Base-by-base conservation (phyloP, 2,888 invertebrate genomes). In the Oxystoma pomonae region DNA sequence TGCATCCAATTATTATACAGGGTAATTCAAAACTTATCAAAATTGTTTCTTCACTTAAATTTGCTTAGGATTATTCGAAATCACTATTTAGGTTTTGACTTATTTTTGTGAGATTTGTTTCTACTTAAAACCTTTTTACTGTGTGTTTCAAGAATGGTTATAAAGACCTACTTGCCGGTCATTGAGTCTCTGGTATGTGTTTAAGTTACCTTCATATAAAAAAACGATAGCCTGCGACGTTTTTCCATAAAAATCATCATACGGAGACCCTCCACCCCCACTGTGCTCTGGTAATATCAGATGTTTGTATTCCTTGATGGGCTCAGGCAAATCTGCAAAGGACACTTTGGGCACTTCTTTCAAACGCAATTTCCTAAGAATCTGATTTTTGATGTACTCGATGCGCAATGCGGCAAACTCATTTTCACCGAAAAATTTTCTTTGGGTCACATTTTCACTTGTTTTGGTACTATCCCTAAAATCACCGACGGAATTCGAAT, bases 201-300 rank as follows among this genome's bases (percentile, higher is more conserved):
- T 59, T 59, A 56, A 22, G 51, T 78, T 77, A 92, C 91, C 90
- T 86, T 90, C 87, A 73, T 88, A 87, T 0, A 92, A 88, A 72
- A 93, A 90, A 55, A 93, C 87, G 57, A 92, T 90, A 71, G 92
- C 90, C 81, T 92, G 91, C 68, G 91, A 91, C 12, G 92, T 92
- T 73, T 91, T 86, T 20, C 91, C 92, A 73, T 92, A 93, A 71
- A 90, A 93, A 73, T 92, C 91, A 71, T 92, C 92, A 63, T 85
- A 84, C 65, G 83, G 84, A 16, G 83, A 82, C 0, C 83, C 83
- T 17, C 83, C 81, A 62, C 85, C 85, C 49, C 83, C 76, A 53
- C 81, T 80, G 55, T 78, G 79, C 55, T 78, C 77, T 20, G 83
- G 82, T 67, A 85, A 81, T 7, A 35, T 35, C 16, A 85, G 78